Conservation (phyloP, 2,797 vertebrate species). For the Poliocrania exsul region DNA sequence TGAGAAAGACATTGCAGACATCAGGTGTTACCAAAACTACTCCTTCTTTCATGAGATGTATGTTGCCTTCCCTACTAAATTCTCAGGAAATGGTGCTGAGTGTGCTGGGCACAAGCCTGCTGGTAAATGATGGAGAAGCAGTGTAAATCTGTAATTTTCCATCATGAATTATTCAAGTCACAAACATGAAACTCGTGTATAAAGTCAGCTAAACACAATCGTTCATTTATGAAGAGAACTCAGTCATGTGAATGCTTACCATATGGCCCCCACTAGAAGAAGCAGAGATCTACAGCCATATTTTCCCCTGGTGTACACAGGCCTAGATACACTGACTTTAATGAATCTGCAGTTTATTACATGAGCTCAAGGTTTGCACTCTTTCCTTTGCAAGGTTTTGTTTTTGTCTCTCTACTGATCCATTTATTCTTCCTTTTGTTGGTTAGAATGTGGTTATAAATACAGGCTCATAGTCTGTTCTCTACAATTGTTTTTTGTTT, state of each 20-base stretch:
- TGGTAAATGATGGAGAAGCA: neutral
- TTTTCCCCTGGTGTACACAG: neutral
- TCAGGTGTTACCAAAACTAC: neutral
- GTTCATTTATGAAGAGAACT: neutral
- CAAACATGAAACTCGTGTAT: neutral
- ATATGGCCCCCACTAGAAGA: neutral
- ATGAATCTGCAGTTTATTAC: neutral
- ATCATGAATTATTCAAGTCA: slow-evolving; percentile 26
- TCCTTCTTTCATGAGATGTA: neutral
- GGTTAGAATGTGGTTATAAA: neutral
- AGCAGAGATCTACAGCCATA: neutral
- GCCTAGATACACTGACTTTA: neutral
- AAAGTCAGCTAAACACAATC: neutral
- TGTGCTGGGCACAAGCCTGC: neutral
- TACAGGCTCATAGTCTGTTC: neutral
- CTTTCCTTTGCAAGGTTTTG: neutral
- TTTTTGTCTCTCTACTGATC: neutral
- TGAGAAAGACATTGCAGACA: neutral
- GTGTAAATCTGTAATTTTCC: slow-evolving; percentile 26
- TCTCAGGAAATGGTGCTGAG: neutral
- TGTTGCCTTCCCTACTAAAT: neutral
- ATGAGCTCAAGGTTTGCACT: neutral
- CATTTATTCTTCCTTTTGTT: neutral
- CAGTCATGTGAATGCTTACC: neutral
- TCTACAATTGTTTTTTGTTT: neutral